Evolutionary conservation across 2,797 vertebrate species (phyloP).

Genomic region (Pteropus rufus): DNA sequence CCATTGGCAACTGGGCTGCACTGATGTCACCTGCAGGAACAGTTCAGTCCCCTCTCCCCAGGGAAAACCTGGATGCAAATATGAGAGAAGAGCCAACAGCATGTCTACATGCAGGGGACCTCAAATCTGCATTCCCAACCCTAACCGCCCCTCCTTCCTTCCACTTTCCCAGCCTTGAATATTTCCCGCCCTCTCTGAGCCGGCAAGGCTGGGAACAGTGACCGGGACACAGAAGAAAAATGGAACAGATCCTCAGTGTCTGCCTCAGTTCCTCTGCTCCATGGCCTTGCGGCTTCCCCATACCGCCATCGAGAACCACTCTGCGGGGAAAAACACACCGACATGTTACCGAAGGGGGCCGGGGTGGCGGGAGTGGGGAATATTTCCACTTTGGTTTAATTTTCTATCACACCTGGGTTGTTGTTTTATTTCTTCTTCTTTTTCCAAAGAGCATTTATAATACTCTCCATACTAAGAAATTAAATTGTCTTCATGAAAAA

Average conservation of each 20-base stretch:
- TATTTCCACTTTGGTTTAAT: neutral
- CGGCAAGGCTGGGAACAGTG: neutral
- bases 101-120: neutral
- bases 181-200: neutral
- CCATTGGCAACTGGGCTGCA: neutral
- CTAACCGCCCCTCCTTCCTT: neutral
- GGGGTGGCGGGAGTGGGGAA: accelerated
- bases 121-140: neutral
- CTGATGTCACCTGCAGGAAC: neutral
- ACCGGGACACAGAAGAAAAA: neutral
- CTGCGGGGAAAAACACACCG: neutral
- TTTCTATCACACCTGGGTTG: neutral
- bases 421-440: neutral
- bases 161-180: neutral
- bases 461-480: neutral
- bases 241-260: accelerated
- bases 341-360: too few species aligned
- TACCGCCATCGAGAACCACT: neutral
- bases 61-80: neutral
- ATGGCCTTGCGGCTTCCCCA: neutral
- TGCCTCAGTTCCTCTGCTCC: neutral
- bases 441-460: neutral
- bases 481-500: neutral
- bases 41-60: neutral
- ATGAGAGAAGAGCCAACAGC: too few species aligned